These are phyloP conservation scores for Limnephilus auricula DNA, from an alignment of 2,888 invertebrate species.

Conservation along the genomic window DNA sequence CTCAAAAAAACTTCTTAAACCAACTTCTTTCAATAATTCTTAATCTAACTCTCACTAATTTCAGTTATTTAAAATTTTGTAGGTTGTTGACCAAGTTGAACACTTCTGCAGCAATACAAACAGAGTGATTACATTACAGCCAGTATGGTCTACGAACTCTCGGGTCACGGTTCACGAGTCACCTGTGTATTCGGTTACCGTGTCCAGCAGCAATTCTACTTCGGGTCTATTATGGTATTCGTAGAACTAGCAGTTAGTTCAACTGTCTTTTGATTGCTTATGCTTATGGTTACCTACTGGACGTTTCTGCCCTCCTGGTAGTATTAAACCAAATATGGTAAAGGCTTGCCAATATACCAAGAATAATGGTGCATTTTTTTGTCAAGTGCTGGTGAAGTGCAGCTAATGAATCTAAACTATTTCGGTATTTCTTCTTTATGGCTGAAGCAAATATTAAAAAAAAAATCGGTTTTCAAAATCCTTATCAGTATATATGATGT, in stretches of 20 bases:
- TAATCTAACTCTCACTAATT: neutral
- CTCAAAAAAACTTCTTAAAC: neutral
- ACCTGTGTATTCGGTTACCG: constrained; percentile 53
- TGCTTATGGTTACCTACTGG: neutral
- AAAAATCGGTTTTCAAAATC: no score
- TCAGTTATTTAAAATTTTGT: neutral
- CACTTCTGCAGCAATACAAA: neutral
- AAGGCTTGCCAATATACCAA: neutral
- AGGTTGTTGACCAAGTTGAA: neutral
- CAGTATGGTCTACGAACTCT: constrained; percentile 57
- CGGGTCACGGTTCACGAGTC: constrained; percentile 59
- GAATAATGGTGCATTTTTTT: neutral
- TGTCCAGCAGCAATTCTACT: constrained; percentile 13
- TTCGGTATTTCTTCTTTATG: neutral
- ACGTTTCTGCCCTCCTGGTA: neutral
- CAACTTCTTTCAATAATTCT: no score
- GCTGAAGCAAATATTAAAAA: neutral
- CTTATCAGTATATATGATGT: no score
- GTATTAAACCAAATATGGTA: neutral
- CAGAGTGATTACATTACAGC: neutral
- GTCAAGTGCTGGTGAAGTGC: neutral
- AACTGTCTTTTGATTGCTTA: neutral
- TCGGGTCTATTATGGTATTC: constrained; percentile 11
- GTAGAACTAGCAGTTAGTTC: neutral
- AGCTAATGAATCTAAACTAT: neutral